Evolutionary conservation across 2,888 invertebrate genomes (phyloP).

Genomic region (Melanostoma scalare): DNA sequence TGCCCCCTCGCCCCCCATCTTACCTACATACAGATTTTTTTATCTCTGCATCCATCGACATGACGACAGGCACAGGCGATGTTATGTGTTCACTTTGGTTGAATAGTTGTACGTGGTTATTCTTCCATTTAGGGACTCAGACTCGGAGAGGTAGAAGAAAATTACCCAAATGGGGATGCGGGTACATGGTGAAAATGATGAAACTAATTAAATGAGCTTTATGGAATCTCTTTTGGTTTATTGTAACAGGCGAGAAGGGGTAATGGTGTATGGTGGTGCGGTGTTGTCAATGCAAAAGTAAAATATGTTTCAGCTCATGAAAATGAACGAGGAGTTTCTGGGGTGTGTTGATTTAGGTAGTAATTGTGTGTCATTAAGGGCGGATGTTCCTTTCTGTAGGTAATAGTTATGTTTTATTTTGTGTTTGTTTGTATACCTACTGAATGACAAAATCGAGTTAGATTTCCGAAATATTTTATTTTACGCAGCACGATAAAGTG

Average conservation of each 20-base stretch:
- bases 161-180: conserved; percentile 51
- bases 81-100: conserved; percentile 26
- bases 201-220: conserved; percentile 65
- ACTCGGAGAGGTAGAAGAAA: conserved; percentile 25
- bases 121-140: conserved; percentile 39
- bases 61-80: neutral
- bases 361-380: conserved; percentile 57
- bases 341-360: conserved; percentile 57
- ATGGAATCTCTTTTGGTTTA: conserved; percentile 44
- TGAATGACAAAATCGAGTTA: conserved; percentile 14
- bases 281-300: conserved; percentile 24
- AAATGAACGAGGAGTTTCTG: conserved; percentile 40
- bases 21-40: conserved; percentile 18
- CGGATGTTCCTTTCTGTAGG: conserved; percentile 33
- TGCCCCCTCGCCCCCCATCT: neutral
- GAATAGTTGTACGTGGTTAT: conserved; percentile 58
- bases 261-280: too few species aligned
- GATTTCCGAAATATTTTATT: conserved; percentile 31
- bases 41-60: neutral
- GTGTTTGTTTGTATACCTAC: conserved; percentile 1
- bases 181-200: conserved; percentile 57
- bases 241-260: neutral
- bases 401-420: conserved; percentile 38
- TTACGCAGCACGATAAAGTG: conserved; percentile 45
- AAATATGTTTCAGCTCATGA: conserved; percentile 42